Evolutionary conservation across 2,113 vertebrate genomes (phyloP), one percentile per base, ranked within the genome.

Genomic region (Coptodon bakossiorum): DNA sequence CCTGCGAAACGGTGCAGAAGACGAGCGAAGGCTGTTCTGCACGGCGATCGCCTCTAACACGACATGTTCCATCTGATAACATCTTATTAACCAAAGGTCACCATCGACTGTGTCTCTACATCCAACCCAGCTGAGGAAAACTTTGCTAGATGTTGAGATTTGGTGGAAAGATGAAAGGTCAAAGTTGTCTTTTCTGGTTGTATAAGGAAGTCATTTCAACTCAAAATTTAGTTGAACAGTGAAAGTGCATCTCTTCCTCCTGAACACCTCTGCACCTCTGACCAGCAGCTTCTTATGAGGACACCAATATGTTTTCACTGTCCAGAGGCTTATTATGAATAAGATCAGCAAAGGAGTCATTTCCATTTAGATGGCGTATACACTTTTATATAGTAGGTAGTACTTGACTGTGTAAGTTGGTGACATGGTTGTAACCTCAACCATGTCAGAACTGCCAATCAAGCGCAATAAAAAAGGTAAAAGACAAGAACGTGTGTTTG

Each of bases 241-340:
- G 36, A 43, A 43, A 16, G 66, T 3, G 16, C 38, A 24, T 16
- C n/a, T 40, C 19, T 6, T 14, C 11, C 7, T 68, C 19, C 19
- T 40, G 24, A 31, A 2, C 27, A 31, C 3, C 29, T 31, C 16
- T 19, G 17, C 54, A 27, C 12, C 22, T 29, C 7, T 29, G 61
- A 73, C 66, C 66, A 73, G 68, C 38, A 27, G n/a, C 38, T 34
- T 63, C 9, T 63, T 34, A 19, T 9, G 2, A 34, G 29, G 29
- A 22, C 17, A 53, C 8, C 52, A 53, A 10, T 6, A 6, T 45
- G 38, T 45, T 73, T 45, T 6, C 66, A 73, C 22, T 27, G 38
- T 73, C 66, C 38, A 0, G 22, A 45, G 8, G 38, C 66, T 71
- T 9, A 0, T 16, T 24, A 43, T 24, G 36, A 24, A 71, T 24